Evolutionary conservation across 2,113 vertebrate species (phyloP).

Genomic region (Cyanoderma ruficeps): DNA sequence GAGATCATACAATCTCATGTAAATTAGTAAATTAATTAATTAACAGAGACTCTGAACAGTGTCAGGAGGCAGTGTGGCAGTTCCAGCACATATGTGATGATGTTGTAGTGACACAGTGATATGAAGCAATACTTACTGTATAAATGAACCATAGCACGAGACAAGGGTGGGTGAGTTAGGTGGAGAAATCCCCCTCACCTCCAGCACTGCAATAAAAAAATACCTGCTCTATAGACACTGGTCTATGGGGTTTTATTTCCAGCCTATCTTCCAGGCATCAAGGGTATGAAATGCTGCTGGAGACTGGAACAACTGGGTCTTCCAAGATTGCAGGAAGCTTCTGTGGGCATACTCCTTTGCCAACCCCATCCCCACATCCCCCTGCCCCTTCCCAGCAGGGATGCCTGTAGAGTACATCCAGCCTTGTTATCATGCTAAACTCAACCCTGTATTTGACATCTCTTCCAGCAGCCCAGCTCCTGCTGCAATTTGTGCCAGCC

Average conservation of each 20-base stretch:
- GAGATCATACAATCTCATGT: too few species aligned
- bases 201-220: background rate
- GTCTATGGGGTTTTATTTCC: background rate
- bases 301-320: background rate
- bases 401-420: background rate
- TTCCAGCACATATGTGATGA: fast-evolving
- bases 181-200: background rate
- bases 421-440: background rate
- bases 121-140: background rate
- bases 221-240: background rate
- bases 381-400: background rate
- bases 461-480: background rate
- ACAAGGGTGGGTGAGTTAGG: background rate
- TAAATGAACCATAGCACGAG: background rate
- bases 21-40: too few species aligned
- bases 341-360: too few species aligned
- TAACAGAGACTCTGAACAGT: too few species aligned
- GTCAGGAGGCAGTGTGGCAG: too few species aligned
- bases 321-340: background rate
- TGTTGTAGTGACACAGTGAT: background rate
- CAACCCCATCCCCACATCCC: background rate
- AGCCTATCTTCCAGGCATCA: background rate
- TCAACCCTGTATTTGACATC: fast-evolving
- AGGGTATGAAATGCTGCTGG: background rate
- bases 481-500: background rate